Base-by-base conservation (phyloP, 2,888 invertebrate species). In the Sabatieria punctata region DNA sequence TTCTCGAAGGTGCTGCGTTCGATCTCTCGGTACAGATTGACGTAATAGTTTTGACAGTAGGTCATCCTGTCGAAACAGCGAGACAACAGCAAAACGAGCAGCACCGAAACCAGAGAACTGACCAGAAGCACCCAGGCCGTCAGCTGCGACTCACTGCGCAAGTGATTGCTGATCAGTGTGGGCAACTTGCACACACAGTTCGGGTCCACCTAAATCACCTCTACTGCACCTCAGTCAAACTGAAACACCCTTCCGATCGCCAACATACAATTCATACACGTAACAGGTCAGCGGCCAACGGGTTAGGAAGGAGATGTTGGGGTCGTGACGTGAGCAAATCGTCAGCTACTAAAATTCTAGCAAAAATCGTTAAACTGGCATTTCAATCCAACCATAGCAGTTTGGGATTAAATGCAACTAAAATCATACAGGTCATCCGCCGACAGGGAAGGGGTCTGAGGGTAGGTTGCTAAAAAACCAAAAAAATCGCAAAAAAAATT, bases 141-240 rank as follows among this genome's bases (percentile, higher is more conserved):
- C 3, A 21, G 19, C 22, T 39, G 39, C 15, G 39, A 39, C 23
- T 11, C 6, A 6, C 22, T 23, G 13, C 23, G 39, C 21, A 39
- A 21, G 15, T 39, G 39, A 8, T 13, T 39, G 4, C 21, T 22
- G 19, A 22, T 23, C 6, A 39, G n/a, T 39, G n/a, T 23, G 6
- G 39, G 39, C 39, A 39, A 23, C 15, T 39, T 39, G 22, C 39
- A 39, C 13, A 39, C 15, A 23, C 39, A 39, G 19, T 39, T 23
- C 15, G 39, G 39, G 15, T 39, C 23, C n/a, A 39, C 39, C 39
- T 36, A 30, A 8, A 30, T 15, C 30, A 30, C 15, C 15, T 30
- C 30, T 15, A 30, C 30, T 30, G 30, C 8, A 11, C 30, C 15
- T 8, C 8, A 8, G 30, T 30, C n/a, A n/a, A n/a, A n/a, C n/a